phyloP scores from a whole-genome alignment of 2,797 vertebrate genomes.

The Paramormyrops hopkinsi region DNA sequence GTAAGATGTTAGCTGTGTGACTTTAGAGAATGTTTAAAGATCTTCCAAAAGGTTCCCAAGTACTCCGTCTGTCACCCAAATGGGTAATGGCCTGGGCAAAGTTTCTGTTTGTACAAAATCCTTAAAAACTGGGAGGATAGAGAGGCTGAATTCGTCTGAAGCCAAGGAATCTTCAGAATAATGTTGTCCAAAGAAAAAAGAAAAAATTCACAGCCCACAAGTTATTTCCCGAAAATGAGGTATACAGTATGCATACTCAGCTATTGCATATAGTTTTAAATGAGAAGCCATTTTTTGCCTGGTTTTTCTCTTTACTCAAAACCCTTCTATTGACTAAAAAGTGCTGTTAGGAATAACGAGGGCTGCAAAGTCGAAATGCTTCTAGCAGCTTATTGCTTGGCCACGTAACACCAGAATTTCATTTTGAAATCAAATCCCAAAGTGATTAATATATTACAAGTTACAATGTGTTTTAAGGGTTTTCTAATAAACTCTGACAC shows the following conservation, averaged over 20 bases:
- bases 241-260: not conserved
- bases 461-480: not conserved
- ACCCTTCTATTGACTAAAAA: not conserved
- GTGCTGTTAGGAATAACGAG: not conserved
- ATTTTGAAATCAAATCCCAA: not conserved
- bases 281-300: not conserved
- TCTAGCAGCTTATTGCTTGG: not conserved
- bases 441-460: not conserved
- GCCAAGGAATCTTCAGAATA: not conserved
- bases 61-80: not conserved
- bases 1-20: not conserved
- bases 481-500: not conserved
- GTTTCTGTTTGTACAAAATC: not conserved
- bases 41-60: not conserved
- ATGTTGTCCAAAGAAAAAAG: not conserved
- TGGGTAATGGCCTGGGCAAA: not conserved
- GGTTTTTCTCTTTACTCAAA: not conserved
- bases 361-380: not conserved
- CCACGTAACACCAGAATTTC: not conserved
- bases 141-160: not conserved
- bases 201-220: not conserved
- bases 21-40: slow-evolving; percentile 1
- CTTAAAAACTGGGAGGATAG: not conserved
- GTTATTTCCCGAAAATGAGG: not conserved
- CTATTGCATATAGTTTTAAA: not conserved